Conservation (phyloP, 92 coral and sea anemone genomes). For the Epizoanthus illoricatus region DNA sequence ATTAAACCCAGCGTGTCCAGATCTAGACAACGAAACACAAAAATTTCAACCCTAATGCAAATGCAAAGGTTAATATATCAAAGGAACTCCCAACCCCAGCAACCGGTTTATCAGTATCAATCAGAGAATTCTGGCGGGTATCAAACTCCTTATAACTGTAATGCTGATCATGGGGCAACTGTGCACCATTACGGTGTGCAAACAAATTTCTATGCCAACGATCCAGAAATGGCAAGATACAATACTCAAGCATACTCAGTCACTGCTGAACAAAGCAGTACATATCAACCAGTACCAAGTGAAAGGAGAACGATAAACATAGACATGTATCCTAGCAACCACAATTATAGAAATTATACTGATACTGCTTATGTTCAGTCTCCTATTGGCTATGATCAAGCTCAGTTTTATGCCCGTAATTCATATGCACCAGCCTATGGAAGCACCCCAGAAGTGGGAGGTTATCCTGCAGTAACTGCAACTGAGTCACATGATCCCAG, state of each 20-base stretch:
- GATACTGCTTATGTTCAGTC: background rate
- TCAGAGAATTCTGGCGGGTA: background rate
- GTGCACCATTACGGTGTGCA: background rate
- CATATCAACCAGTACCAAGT: background rate
- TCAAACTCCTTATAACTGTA: background rate
- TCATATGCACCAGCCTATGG: background rate
- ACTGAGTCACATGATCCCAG: background rate
- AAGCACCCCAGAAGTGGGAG: background rate
- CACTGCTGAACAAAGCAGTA: background rate
- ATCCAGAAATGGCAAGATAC: background rate
- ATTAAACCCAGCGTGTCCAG: background rate
- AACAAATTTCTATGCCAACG: background rate
- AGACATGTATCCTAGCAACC: background rate
- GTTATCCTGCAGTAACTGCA: background rate
- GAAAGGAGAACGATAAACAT: too few relatives aligned
- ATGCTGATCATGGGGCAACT: background rate
- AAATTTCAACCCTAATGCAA: background rate
- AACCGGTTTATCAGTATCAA: background rate
- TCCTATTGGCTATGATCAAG: background rate
- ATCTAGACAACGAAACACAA: background rate
- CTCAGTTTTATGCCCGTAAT: background rate
- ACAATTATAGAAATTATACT: background rate
- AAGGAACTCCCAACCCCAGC: background rate
- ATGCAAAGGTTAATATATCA: background rate
- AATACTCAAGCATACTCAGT: background rate